Base-by-base conservation (phyloP, 1,140 invertebrate species). In the Microplitis demolitor region DNA sequence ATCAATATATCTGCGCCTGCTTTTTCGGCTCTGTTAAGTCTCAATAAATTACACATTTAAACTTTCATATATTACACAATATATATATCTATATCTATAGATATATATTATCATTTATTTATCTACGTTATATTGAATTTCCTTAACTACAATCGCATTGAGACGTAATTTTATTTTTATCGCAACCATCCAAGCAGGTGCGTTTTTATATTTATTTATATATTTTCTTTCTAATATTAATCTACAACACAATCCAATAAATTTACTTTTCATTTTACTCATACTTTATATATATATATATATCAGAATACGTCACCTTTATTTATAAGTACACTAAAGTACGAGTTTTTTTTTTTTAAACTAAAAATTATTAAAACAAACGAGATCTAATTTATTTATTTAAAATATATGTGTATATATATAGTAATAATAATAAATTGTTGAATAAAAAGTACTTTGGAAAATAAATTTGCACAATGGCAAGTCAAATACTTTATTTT, bases 401-500 rank as follows among this genome's bases (percentile, higher is more conserved):
- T 45, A 16, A n/a, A 34, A 34, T n/a, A 39, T 56, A 13, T 9
- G 3, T 45, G 39, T 45, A 45, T 9, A 45, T 9, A 45, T 45
- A 8, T 45, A 45, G 2, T 45, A 45, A 8, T 45, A 31, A 37
- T 64, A 14, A 64, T n/a, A 13, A 64, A 64, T 64, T 37, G 9
- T 5, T 6, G 13, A 24, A 69, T 56, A 58, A 58, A 69, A 53
- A 58, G 6, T 69, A 69, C 67, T 69, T 69, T 58, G 54, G 67
- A 11, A 56, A 69, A 56, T 71, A 56, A 69, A 56, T 71, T 63
- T 71, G 69, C 69, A 71, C 69, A 39, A 71, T 64, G 45, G 39
- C 60, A 63, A 14, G 61, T 1, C 24, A 71, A 31, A 33, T 58
- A 31, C 14, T 14, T 5, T 45, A 37, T 56, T 58, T 24, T 71